Conservation (phyloP, 92 coral and sea anemone genomes). For the Micromussa lordhowensis region DNA sequence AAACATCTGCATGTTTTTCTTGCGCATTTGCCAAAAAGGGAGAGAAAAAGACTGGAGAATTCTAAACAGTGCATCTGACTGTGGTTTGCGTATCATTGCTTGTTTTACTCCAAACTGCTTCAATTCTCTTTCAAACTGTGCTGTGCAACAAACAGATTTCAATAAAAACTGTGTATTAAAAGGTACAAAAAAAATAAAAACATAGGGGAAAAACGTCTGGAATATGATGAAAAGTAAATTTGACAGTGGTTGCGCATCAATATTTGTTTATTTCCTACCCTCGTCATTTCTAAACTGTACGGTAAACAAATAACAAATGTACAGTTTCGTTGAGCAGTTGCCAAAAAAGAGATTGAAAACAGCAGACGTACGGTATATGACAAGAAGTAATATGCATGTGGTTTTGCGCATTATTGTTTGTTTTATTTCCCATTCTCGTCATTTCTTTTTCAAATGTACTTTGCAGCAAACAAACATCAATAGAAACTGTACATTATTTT, state of each 20-base stretch:
- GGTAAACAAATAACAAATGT: background rate
- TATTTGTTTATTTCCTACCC: background rate
- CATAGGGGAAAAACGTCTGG: no score
- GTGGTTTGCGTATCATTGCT: background rate
- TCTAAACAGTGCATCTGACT: background rate
- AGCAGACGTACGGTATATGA: no score
- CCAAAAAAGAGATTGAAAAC: constrained; percentile 10
- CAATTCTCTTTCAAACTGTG: background rate
- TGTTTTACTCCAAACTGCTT: background rate
- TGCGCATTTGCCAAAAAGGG: background rate
- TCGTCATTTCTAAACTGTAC: background rate
- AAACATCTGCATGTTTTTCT: background rate
- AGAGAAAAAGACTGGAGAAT: background rate
- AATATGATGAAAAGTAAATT: background rate
- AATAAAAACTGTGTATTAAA: background rate
- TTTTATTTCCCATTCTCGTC: background rate
- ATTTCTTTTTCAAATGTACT: constrained; percentile 14
- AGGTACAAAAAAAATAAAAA: background rate
- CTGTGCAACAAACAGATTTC: background rate
- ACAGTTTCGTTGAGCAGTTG: constrained; percentile 7
- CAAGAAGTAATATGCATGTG: background rate
- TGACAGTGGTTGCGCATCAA: background rate
- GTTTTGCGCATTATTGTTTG: background rate
- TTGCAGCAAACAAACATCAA: constrained; percentile 18
- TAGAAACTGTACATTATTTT: background rate